Percentiles rank a stretch among this genome's conserved stretches.
Evolutionary conservation across 2,113 vertebrate genomes (phyloP).

Genomic region (Xerus inauris): DNA sequence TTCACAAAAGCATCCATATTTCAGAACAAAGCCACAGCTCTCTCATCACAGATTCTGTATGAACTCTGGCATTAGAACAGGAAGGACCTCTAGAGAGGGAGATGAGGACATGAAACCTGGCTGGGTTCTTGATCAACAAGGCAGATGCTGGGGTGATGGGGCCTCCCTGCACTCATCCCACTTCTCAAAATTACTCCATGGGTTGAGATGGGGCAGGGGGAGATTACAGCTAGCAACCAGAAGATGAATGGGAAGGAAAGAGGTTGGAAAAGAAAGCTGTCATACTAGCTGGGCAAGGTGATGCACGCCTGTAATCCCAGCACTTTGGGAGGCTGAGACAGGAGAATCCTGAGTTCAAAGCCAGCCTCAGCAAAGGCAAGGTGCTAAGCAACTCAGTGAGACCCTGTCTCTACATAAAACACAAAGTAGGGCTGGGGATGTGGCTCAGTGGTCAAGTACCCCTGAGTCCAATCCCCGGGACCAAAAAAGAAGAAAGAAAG

Average conservation of each 20-base stretch:
- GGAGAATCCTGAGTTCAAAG: no score
- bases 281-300: no score
- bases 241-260: background rate
- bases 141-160: background rate
- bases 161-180: background rate
- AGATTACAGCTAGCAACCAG: background rate
- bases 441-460: no score
- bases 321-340: no score
- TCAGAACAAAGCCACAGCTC: background rate
- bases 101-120: background rate
- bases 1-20: background rate
- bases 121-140: background rate
- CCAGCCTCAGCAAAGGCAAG: no score
- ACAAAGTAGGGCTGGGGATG: no score
- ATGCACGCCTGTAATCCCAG: no score
- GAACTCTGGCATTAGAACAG: background rate
- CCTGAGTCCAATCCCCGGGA: no score
- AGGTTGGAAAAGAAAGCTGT: background rate
- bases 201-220: background rate
- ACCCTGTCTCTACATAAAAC: no score
- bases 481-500: no score
- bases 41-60: background rate
- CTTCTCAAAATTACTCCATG: background rate
- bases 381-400: no score
- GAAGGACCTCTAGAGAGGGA: background rate